Percentiles rank a stretch among this genome's conserved stretches.
phyloP scores from a whole-genome alignment of 2,797 vertebrate species.

The Bradypodion pumilum region DNA sequence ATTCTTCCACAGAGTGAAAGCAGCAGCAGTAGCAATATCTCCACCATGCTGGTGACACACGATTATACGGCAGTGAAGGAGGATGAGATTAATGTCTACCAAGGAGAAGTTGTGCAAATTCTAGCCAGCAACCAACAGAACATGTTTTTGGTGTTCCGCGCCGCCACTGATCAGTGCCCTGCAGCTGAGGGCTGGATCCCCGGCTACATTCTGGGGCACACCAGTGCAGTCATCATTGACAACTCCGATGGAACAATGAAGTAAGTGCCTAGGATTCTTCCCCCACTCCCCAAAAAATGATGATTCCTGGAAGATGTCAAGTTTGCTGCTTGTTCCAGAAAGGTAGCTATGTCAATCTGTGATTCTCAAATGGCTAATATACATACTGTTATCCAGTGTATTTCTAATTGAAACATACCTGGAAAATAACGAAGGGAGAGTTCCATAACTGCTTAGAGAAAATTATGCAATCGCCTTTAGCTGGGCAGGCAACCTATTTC shows the following conservation, averaged over 20 bases:
- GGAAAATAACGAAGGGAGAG: not conserved
- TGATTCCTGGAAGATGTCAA: not conserved
- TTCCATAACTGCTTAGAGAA: not conserved
- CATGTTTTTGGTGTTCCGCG: conserved; percentile 99
- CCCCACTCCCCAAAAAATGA: not conserved
- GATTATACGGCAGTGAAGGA: conserved; percentile 99
- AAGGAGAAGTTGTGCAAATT: conserved; percentile 99
- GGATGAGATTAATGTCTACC: conserved; percentile 98
- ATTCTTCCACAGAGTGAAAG: conserved; percentile 91
- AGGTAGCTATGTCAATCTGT: not conserved
- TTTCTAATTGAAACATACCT: not conserved
- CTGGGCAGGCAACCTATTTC: not conserved
- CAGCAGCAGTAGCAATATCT: conserved; percentile 99
- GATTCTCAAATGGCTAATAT: not conserved
- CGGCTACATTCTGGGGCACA: conserved; percentile 96
- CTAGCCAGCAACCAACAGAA: conserved; percentile 99
- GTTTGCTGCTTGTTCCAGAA: not conserved
- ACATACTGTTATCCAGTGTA: not conserved
- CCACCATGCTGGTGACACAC: conserved; percentile 99
- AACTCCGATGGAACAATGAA: conserved; percentile 93
- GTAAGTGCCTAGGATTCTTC: conserved; percentile 77
- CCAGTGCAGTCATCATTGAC: conserved; percentile 89
- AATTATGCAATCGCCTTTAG: not conserved
- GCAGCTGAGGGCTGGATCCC: conserved; percentile 99
- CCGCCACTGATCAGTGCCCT: conserved; percentile 95